Evolutionary conservation across 2,888 invertebrate species (phyloP), one percentile per base, ranked within the genome.

Genomic region (Eristalis pertinax): DNA sequence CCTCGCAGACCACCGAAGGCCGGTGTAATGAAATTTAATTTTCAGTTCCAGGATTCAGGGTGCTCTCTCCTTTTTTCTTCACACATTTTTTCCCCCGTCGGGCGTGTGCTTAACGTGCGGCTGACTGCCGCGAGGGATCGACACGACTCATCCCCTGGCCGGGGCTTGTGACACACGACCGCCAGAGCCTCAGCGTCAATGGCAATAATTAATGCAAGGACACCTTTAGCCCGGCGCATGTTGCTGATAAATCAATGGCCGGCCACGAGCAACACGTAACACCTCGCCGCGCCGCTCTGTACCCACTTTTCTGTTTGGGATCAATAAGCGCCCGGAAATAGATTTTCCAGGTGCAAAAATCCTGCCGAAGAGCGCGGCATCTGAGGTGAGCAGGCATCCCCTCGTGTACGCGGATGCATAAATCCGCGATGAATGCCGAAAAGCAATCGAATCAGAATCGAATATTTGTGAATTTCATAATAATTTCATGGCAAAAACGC

Each of bases 21-120:
- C 19, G 60, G 24, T 69, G 62, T 77, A 77, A 69, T 77, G 26
- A 63, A 77, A 77, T 77, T 77, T 69, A 69, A 69, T 69, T 77
- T 77, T 38, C 63, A 63, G 19, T 69, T 43, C 50, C 62, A 3
- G 19, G 50, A 7, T 13, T 10, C 5, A n/a, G 15, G 11, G n/a
- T n/a, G 10, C 10, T 32, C 32, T 7, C 32, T 8, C 32, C 35
- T 11, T 38, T 38, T 10, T 38, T 38, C 4, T 32, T 32, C 7
- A 7, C 10, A 38, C 11, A 8, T 38, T 13, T 13, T 38, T 38
- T 4, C 38, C 11, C 0, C 38, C 13, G 38, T 4, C 8, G 8
- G 13, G 35, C 8, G 35, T 35, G 35, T 35, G 35, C 35, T 1
- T 35, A 7, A 2, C 35, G 35, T 35, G 35, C 35, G n/a, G n/a